Base-by-base conservation (phyloP, 2,797 vertebrate species). In the Karalla daura region DNA sequence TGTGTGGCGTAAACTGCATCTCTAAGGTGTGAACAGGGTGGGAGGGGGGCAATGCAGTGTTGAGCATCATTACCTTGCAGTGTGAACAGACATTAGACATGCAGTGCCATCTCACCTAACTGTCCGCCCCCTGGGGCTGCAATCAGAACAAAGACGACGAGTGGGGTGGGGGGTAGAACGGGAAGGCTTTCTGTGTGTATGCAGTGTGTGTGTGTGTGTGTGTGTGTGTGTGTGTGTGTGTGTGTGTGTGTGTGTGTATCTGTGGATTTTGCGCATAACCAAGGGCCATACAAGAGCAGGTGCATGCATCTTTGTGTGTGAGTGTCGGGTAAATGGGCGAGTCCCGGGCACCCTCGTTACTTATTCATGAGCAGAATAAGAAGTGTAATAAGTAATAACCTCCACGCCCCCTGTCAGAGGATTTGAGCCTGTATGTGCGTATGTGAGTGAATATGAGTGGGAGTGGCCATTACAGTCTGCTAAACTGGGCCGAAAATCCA, bases 321-420 rank as follows among this genome's bases (percentile, higher is more conserved):
- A 43, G 55, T 76, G 81, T 81, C 71, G 80, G 81, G 47, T 76
- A 64, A 86, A 81, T 76, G 81, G 66, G 23, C 35, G 83, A 74
- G 77, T 84, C 65, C 86, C 45, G 49, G 70, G 36, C 59, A 51
- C 56, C 51, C 70, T 76, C 67, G 67, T 92, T 49, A 92, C 69
- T 91, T 88, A 91, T 91, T 91, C 83, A 91, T 91, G 82, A 89
- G 58, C 33, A 64, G 75, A 79, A 80, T 78, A 78, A 88, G 70
- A 80, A 70, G 63, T 77, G 63, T 81, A 74, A 79, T 79, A 84
- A 85, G 44, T 64, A 65, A 80, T 71, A 86, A 74, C 83, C 59
- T 58, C 73, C 63, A 81, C 46, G 21, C 70, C 79, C 59, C 62
- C 65, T 71, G 70, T 74, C 78, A 72, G 50, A 70, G 64, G 64